Base-by-base conservation (phyloP, 2,888 invertebrate species). In the Baccha elongata region DNA sequence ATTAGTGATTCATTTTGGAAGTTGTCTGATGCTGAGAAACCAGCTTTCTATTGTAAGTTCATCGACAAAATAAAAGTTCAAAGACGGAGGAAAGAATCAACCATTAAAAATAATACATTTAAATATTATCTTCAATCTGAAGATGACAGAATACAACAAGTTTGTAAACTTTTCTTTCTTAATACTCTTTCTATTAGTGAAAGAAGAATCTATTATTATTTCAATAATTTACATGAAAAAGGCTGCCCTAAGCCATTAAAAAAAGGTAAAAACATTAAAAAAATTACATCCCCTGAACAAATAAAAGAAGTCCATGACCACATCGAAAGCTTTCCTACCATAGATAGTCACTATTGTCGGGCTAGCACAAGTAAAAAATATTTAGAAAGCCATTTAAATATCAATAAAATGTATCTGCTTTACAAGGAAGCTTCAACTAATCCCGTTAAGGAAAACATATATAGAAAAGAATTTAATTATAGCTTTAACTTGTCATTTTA, bases 261-360 rank as follows among this genome's bases (percentile, higher is more conserved):
- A 23, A 40, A 21, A 23, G 35, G 21, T 4, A 55, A 19, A 37
- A 40, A 55, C 8, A n/a, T 21, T 21, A 19, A 32, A 29, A 32
- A 26, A 21, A 13, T 29, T 29, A 32, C 26, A 13, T 13, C 40
- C 6, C 40, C 40, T 13, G n/a, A 6, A 11, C 11, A 42, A 42
- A 42, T 42, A 13, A 35, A 8, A 19, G 29, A 15, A 62, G 23
- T 26, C n/a, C 42, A 44, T 19, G 8, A 60, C 11, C 40, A 60
- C 6, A 40, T 58, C 15, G 13, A 42, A n/a, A 40, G 40, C n/a
- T 62, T 62, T 44, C 62, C 62, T 10, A 32, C 21, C 7, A 21
- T 62, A 46, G 62, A 62, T 1, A 35, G 32, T 2, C 62, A 46
- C 35, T 62, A 62, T 32, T 62, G 46, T 11, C 11, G 62, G n/a